Evolutionary conservation across 1,140 invertebrate species (phyloP).

Genomic region (Pseudomyrmex cubaensis): DNA sequence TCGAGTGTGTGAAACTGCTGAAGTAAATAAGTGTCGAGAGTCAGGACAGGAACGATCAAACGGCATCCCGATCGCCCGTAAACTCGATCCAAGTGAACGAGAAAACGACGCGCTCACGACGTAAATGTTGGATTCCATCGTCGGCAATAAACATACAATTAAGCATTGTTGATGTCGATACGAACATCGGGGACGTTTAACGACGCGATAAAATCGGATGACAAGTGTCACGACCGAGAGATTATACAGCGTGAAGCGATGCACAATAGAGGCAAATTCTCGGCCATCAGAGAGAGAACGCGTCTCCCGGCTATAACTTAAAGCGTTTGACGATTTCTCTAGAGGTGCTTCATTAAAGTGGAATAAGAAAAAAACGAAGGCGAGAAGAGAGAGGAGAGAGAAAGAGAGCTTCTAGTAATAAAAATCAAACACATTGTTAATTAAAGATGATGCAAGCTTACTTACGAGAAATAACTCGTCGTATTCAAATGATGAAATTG

Average conservation of each 20-base stretch:
- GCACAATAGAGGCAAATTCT: conserved; percentile 75
- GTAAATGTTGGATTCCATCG: conserved; percentile 73
- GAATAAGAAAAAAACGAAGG: conserved; percentile 1
- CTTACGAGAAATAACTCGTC: neutral
- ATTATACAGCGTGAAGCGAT: conserved; percentile 41
- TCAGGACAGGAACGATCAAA: neutral
- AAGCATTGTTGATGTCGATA: conserved; percentile 80
- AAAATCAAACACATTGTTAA: conserved; percentile 48
- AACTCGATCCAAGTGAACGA: conserved; percentile 32
- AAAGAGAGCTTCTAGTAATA: neutral
- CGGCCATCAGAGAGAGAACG: conserved; percentile 67
- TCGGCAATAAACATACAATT: conserved; percentile 81
- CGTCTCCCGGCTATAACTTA: conserved; percentile 81
- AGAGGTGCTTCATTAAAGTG: conserved; percentile 71
- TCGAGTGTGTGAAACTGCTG: neutral
- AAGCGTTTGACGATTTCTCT: conserved; percentile 64
- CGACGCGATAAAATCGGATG: conserved; percentile 82
- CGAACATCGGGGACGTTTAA: conserved; percentile 76
- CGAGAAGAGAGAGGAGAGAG: neutral
- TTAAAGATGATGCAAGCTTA: conserved; percentile 26
- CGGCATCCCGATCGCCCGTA: conserved; percentile 48
- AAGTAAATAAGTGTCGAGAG: conserved; percentile 13
- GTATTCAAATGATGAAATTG: conserved; percentile 52
- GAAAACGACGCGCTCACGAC: neutral
- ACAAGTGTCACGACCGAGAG: conserved; percentile 80